Conservation (phyloP, 2,797 vertebrate species). For the Crenuchus spilurus region DNA sequence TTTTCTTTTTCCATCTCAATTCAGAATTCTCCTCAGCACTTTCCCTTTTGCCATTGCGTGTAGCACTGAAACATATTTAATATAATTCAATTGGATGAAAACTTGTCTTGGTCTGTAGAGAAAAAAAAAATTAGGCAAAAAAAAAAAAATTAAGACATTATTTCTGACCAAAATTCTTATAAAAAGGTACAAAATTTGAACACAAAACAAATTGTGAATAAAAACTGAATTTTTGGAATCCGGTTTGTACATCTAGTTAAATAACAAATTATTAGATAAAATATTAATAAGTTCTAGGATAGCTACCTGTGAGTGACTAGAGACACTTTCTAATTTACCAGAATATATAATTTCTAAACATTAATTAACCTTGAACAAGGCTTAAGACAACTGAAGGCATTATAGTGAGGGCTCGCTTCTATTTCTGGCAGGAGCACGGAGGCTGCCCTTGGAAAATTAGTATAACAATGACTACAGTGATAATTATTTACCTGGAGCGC, state of each 20-base stretch:
- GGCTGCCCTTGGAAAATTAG: constrained; percentile 45
- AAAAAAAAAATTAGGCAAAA: no score
- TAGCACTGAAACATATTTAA: no score
- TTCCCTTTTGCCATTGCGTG: no score
- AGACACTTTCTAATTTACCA: constrained; percentile 15
- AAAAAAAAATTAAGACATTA: no score
- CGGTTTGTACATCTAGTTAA: no score
- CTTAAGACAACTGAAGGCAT: neutral
- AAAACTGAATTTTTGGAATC: no score
- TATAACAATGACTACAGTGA: neutral
- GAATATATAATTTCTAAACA: constrained; percentile 34
- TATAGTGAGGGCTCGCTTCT: constrained; percentile 24
- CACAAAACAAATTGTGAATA: no score
- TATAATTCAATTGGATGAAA: no score
- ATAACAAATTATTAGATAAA: no score
- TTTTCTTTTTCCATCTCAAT: neutral
- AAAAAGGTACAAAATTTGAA: neutral
- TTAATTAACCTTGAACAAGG: constrained; percentile 23
- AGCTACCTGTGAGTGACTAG: neutral
- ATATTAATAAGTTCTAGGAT: neutral
- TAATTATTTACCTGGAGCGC: neutral
- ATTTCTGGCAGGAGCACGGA: constrained; percentile 24
- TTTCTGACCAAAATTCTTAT: no score
- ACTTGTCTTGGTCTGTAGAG: no score
- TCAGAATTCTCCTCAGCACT: neutral